A percentile compares a stretch with the other conserved stretches of the same genome.
Evolutionary conservation across 2,113 vertebrate genomes (phyloP).

Genomic region (Protobothrops mucrosquamatus): DNA sequence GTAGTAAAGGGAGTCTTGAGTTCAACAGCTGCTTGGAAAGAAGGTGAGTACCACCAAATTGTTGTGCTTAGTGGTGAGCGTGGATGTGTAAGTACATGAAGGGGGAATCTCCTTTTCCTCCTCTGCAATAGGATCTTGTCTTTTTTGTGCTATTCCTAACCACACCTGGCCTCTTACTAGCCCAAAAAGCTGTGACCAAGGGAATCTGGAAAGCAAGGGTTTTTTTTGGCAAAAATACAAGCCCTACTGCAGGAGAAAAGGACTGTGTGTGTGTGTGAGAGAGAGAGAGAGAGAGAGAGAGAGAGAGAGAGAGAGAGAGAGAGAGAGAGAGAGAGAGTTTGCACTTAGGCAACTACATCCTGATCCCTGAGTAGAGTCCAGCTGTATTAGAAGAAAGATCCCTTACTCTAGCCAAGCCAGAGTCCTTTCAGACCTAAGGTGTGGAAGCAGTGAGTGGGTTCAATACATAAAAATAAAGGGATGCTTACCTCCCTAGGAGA

Average conservation of each 20-base stretch:
- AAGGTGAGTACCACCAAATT: too few species aligned
- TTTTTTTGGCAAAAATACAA: neutral
- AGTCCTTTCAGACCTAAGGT: neutral
- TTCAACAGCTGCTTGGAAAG: too few species aligned
- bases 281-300: too few species aligned
- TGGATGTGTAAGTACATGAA: neutral
- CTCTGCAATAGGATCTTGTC: neutral
- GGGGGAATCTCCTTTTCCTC: neutral
- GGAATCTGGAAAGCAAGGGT: neutral
- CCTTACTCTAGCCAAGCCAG: neutral
- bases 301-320: too few species aligned
- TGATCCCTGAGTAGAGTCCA: neutral
- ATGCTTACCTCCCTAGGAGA: neutral
- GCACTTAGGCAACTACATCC: neutral
- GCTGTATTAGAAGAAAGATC: neutral
- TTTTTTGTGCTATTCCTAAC: neutral
- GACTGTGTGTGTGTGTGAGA: neutral
- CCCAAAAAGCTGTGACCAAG: neutral
- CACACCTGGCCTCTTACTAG: neutral
- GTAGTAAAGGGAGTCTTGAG: too few species aligned
- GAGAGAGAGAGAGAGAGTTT: neutral
- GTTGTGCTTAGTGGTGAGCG: neutral
- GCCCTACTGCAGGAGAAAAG: neutral
- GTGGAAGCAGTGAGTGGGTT: neutral
- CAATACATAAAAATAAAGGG: neutral